Conservation (phyloP, 2,797 vertebrate species). For the Rhinatrema bivittatum region DNA sequence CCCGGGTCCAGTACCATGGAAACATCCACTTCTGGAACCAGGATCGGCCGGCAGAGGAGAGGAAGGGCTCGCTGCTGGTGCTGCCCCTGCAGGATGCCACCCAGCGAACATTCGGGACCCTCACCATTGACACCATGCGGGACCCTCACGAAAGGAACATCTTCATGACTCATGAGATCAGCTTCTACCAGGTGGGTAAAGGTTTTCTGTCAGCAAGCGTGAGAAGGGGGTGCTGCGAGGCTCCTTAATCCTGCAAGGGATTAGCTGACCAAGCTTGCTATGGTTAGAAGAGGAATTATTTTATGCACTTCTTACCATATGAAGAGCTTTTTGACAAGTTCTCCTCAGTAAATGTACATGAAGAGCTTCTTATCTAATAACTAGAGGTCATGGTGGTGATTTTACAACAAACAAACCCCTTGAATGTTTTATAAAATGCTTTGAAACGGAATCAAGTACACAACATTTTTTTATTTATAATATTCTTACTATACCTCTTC, state of each 20-base stretch:
- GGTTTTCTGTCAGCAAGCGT: too few species aligned
- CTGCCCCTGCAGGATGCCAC: conserved; percentile 48
- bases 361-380: not conserved
- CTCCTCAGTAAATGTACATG: not conserved
- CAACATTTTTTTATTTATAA: not conserved
- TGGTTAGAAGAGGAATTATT: not conserved
- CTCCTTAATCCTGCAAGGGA: not conserved
- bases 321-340: not conserved
- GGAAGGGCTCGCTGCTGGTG: conserved; percentile 53
- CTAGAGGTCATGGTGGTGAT: not conserved
- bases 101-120: conserved; percentile 53
- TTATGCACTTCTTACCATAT: conserved; percentile 1
- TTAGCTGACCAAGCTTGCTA: too few species aligned
- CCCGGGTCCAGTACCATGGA: conserved; percentile 52
- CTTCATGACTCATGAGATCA: conserved; percentile 57
- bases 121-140: conserved; percentile 56
- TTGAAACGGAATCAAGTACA: not conserved
- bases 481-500: not conserved
- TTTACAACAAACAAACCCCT: too few species aligned
- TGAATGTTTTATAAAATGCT: too few species aligned
- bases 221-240: not conserved
- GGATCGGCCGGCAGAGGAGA: conserved; percentile 15
- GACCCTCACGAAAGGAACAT: conserved; percentile 38
- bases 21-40: conserved; percentile 61
- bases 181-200: conserved; percentile 58